These are phyloP conservation scores for Phenacoccus solenopsis DNA, from an alignment of 1,140 invertebrate genomes.

Conservation along the genomic window DNA sequence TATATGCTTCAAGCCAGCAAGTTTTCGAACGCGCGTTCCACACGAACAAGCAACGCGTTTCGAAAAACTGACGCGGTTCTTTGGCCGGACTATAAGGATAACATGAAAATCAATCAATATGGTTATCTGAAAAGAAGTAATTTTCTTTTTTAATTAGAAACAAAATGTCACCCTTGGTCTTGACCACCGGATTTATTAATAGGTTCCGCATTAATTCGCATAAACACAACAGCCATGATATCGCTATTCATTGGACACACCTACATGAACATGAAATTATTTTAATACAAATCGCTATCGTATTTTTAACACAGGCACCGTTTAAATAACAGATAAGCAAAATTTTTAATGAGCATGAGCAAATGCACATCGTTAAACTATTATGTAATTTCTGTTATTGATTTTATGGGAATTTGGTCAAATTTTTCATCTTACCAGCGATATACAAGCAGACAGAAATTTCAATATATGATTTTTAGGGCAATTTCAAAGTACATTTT, in stretches of 20 bases:
- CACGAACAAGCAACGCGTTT: constrained; percentile 27
- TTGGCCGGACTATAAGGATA: not conserved
- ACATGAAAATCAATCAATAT: not conserved
- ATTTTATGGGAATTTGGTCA: too few species aligned
- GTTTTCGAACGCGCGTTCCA: constrained; percentile 25
- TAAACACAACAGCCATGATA: constrained; percentile 26
- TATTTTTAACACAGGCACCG: not conserved
- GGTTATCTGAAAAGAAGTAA: not conserved
- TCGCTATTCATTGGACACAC: constrained; percentile 27
- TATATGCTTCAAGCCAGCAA: constrained; percentile 28
- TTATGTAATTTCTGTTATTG: too few species aligned
- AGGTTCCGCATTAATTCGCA: constrained; percentile 28
- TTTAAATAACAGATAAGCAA: not conserved
- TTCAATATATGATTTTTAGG: too few species aligned
- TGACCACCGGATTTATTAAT: constrained; percentile 9
- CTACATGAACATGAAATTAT: constrained; percentile 16
- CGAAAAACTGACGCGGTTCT: constrained; percentile 24
- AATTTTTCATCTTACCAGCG: too few species aligned
- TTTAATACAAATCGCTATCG: not conserved
- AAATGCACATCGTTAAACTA: too few species aligned
- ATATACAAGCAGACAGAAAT: too few species aligned
- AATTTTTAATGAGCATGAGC: not conserved
- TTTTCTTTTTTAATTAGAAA: not conserved
- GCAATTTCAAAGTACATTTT: too few species aligned
- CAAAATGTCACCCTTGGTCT: constrained; percentile 14